Evolutionary conservation across 1,140 invertebrate species (phyloP).

Genomic region (Drosophila suzukii): DNA sequence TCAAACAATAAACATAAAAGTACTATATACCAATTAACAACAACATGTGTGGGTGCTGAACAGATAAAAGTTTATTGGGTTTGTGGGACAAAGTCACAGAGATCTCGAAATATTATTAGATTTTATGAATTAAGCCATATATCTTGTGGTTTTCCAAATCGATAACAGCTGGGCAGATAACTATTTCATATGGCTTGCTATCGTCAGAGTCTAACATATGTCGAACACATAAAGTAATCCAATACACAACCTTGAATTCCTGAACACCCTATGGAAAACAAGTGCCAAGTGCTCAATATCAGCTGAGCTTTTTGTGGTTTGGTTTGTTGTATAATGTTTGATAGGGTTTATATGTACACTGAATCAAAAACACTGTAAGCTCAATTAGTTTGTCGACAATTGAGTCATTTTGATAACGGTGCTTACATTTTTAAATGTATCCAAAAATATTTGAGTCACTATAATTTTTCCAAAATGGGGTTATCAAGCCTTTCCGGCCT

Average conservation of each 20-base stretch:
- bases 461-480: background rate
- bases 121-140: slow-evolving; percentile 12
- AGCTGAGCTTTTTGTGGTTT: slow-evolving; percentile 23
- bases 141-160: slow-evolving; percentile 24
- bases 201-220: slow-evolving; percentile 23
- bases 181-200: slow-evolving; percentile 10
- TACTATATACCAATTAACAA: slow-evolving; percentile 12
- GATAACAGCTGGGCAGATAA: slow-evolving; percentile 17
- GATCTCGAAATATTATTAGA: slow-evolving; percentile 16
- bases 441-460: background rate
- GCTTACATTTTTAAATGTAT: background rate
- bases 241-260: slow-evolving; percentile 52
- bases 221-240: slow-evolving; percentile 46
- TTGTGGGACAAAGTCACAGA: slow-evolving; percentile 52
- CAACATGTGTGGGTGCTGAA: slow-evolving; percentile 6
- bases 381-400: background rate
- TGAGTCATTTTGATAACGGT: slow-evolving; percentile 19
- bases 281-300: slow-evolving; percentile 11
- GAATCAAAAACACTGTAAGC: background rate
- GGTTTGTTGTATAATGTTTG: background rate
- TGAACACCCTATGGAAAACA: slow-evolving; percentile 8
- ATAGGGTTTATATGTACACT: background rate
- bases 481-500: background rate
- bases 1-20: slow-evolving; percentile 22
- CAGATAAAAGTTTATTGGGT: slow-evolving; percentile 42